These are phyloP conservation scores for Homarus gammarus DNA, from an alignment of 2,888 invertebrate genomes.

Conservation along the genomic window DNA sequence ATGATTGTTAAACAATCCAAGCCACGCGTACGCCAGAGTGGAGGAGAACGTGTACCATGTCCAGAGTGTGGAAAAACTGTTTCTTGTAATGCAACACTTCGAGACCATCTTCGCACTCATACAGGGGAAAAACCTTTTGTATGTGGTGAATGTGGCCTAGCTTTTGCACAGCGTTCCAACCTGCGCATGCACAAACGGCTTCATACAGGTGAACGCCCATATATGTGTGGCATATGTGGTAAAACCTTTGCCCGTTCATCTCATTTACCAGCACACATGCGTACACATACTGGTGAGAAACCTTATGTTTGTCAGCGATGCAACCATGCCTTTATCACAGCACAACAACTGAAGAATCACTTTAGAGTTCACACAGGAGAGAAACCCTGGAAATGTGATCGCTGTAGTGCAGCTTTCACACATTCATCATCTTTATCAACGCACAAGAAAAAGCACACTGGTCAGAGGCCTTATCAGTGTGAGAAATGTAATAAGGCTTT, in stretches of 20 bases:
- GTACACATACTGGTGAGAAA: slow-evolving; percentile 75
- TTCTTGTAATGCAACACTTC: slow-evolving; percentile 73
- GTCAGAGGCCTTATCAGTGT: slow-evolving; percentile 74
- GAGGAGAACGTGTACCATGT: slow-evolving; percentile 72
- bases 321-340: slow-evolving; percentile 75
- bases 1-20: slow-evolving; percentile 55
- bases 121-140: slow-evolving; percentile 75
- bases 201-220: slow-evolving; percentile 75
- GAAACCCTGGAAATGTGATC: slow-evolving; percentile 75
- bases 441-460: slow-evolving; percentile 76
- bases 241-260: slow-evolving; percentile 76
- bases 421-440: slow-evolving; percentile 76
- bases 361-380: slow-evolving; percentile 75
- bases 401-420: slow-evolving; percentile 75
- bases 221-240: slow-evolving; percentile 76
- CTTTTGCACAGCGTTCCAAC: slow-evolving; percentile 75
- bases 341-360: slow-evolving; percentile 75
- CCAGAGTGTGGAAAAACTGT: slow-evolving; percentile 74
- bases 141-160: slow-evolving; percentile 73
- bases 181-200: slow-evolving; percentile 75
- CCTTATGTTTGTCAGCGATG: slow-evolving; percentile 74
- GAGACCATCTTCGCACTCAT: slow-evolving; percentile 75
- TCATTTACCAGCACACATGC: slow-evolving; percentile 75
- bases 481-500: slow-evolving; percentile 74
- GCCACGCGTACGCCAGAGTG: slow-evolving; percentile 66